Evolutionary conservation across 1,140 invertebrate genomes (phyloP).

Genomic region (Apis cerana): DNA sequence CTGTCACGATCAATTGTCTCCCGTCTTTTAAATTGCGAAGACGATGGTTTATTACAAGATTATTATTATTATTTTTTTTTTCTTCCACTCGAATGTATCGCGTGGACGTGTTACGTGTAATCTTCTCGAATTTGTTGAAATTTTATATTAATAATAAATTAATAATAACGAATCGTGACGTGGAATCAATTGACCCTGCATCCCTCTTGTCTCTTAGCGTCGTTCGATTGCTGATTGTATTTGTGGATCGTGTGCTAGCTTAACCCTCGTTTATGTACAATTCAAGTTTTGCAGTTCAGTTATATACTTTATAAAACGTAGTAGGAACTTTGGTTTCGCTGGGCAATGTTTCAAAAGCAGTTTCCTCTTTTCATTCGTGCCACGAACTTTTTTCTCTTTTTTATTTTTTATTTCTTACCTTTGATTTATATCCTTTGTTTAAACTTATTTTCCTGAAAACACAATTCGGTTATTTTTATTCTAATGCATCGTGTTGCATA

Average conservation of each 20-base stretch:
- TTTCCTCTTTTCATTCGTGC: conserved; percentile 71
- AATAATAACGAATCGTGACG: conserved; percentile 34
- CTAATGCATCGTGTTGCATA: too few species aligned
- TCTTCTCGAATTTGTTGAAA: neutral
- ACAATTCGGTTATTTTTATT: too few species aligned
- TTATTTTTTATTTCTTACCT: neutral
- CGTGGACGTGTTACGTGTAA: neutral
- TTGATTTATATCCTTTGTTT: neutral
- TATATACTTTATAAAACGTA: conserved; percentile 80
- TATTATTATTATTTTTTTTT: neutral
- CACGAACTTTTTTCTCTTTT: conserved; percentile 4
- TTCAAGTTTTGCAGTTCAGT: conserved; percentile 79
- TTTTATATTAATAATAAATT: neutral
- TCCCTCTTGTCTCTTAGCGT: conserved; percentile 61
- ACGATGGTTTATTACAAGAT: conserved; percentile 33
- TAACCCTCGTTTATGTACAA: conserved; percentile 79
- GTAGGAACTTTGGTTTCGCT: conserved; percentile 82
- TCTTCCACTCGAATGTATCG: neutral
- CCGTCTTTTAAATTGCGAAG: conserved; percentile 37
- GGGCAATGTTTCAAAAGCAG: conserved; percentile 80
- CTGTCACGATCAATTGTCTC: conserved; percentile 72
- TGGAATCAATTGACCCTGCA: conserved; percentile 71
- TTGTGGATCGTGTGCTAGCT: conserved; percentile 76
- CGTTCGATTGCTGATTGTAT: conserved; percentile 78
- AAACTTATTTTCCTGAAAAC: too few species aligned